phyloP scores from a whole-genome alignment of 2,113 vertebrate genomes.

The Benitochromis conjunctus region DNA sequence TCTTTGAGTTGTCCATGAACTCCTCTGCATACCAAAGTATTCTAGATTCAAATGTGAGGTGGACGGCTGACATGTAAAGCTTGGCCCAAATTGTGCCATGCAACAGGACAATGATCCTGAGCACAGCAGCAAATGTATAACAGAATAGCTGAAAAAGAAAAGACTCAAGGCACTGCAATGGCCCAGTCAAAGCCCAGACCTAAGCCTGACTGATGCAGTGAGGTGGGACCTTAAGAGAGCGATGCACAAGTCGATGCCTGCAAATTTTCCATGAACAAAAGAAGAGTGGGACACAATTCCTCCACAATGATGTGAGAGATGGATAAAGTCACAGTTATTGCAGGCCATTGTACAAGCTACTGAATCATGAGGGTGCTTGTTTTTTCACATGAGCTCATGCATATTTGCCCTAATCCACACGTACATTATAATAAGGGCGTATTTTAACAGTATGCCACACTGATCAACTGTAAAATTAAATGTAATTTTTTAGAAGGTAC shows the following conservation, averaged over 20 bases:
- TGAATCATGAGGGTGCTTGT: neutral
- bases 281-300: neutral
- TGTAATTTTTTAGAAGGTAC: neutral
- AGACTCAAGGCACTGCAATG: neutral
- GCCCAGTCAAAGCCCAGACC: neutral
- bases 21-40: too few relatives aligned
- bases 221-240: neutral
- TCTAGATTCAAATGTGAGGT: too few relatives aligned
- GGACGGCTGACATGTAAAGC: neutral
- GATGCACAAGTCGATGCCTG: neutral
- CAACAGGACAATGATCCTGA: neutral
- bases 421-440: neutral
- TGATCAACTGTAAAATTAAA: neutral
- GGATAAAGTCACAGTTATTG: neutral
- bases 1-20: too few relatives aligned
- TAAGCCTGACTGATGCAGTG: neutral
- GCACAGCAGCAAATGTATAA: neutral
- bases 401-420: neutral
- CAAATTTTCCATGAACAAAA: neutral
- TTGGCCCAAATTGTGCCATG: neutral
- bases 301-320: neutral
- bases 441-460: neutral
- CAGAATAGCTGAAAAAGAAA: neutral
- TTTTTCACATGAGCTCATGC: neutral
- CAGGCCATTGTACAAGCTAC: neutral